Base-by-base conservation (phyloP, 2,888 invertebrate genomes). In the Latrodectus hesperus region DNA sequence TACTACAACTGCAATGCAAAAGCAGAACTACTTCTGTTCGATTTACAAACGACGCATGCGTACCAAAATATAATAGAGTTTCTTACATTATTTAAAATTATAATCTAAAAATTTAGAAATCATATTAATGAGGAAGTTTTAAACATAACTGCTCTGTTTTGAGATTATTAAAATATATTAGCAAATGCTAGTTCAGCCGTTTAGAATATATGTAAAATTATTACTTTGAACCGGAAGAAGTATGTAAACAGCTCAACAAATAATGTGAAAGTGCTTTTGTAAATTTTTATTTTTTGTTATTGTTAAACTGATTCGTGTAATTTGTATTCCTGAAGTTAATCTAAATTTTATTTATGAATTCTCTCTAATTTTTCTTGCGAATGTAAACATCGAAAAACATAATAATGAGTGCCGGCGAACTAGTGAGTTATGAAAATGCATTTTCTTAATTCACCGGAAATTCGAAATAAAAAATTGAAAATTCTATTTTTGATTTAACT, bases 281-380 rank as follows among this genome's bases (percentile, higher is more conserved):
- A 74, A 60, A n/a, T 74, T 70, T 78, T 78, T 80, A 71, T 82
- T 73, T 82, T 82, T 55, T 75, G 49, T 80, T 64, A 49, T 82
- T 75, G 17, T 68, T 82, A 75, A 82, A 75, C 82, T 75, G 82
- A 82, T 75, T 82, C 82, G 82, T 82, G 82, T 82, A 82, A 82
- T 82, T 82, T 81, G 65, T 53, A 49, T 82, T 73, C 22, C 73
- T 53, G 17, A 22, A 22, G 22, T 68, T 22, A 67, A 74, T 65
- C 38, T 38, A 75, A 68, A 55, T 51, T 75, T 82, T 52, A 49
- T 51, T 55, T 60, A 70, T 60, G 70, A 60, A 75, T 67, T 55
- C 53, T 38, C 38, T 38, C 38, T 38, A 6, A 55, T 49, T 51
- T 22, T n/a, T n/a, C 22, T 75, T 70, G 26, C 74, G 82, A 70